phyloP scores from a whole-genome alignment of 2,797 vertebrate species.

The Rousettus madagascariensis region DNA sequence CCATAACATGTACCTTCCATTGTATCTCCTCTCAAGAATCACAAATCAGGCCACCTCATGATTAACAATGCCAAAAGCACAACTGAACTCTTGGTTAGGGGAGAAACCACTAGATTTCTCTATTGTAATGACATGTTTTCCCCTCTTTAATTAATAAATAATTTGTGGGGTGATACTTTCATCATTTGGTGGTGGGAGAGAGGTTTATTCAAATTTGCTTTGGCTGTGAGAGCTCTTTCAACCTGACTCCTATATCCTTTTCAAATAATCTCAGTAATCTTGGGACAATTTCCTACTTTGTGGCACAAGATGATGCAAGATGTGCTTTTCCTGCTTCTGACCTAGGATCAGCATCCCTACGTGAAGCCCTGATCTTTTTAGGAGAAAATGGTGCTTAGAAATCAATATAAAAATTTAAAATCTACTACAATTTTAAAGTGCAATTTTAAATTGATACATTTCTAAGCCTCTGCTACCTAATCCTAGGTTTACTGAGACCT shows the following conservation, averaged over 20 bases:
- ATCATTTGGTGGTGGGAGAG: not conserved
- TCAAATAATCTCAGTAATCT: not conserved
- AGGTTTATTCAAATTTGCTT: not conserved
- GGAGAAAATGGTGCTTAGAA: not conserved
- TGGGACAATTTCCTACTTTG: not conserved
- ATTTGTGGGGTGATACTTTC: not conserved
- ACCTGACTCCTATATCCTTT: not conserved
- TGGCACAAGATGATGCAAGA: not conserved
- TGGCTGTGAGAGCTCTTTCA: not conserved
- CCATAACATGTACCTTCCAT: too few species aligned
- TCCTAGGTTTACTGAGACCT: not conserved
- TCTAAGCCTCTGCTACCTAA: not conserved
- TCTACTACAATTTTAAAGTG: not conserved
- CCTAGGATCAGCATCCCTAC: not conserved
- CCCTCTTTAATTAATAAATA: not conserved
- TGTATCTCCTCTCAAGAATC: not conserved
- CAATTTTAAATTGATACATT: not conserved
- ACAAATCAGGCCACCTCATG: not conserved
- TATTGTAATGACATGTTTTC: not conserved
- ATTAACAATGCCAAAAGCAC: not conserved
- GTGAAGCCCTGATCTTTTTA: not conserved
- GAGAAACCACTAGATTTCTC: not conserved
- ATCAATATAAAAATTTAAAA: not conserved
- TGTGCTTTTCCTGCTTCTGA: not conserved
- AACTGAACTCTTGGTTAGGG: not conserved